Conservation (phyloP, 2,113 vertebrate species). For the Aptenodytes forsteri region DNA sequence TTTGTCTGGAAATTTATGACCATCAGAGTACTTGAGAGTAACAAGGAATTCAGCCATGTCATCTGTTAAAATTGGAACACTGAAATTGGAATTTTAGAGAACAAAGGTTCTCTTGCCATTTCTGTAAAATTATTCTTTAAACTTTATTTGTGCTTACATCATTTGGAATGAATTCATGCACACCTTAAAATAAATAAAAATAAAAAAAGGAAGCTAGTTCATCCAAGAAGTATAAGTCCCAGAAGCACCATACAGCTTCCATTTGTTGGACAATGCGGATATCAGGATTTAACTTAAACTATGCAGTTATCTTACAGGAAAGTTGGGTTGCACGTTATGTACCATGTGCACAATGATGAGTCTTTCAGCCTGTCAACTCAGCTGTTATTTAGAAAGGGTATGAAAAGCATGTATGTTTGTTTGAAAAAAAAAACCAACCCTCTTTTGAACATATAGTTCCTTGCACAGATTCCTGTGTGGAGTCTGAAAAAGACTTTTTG, state of each 20-base stretch:
- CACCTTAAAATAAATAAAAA: neutral
- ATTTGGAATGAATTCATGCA: neutral
- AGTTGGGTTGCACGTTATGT: slow-evolving; percentile 22
- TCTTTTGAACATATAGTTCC: slow-evolving; percentile 55
- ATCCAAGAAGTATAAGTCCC: neutral
- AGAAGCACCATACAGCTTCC: neutral
- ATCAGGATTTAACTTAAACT: slow-evolving; percentile 27
- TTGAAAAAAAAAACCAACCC: neutral
- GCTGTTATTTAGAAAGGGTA: slow-evolving; percentile 61
- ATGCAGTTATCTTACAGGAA: slow-evolving; percentile 12
- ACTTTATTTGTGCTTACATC: neutral
- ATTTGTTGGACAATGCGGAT: neutral
- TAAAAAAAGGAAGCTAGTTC: neutral
- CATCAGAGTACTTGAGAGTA: neutral
- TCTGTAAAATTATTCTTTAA: neutral
- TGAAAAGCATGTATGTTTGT: slow-evolving; percentile 60
- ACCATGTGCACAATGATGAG: slow-evolving; percentile 59
- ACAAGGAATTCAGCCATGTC: neutral
- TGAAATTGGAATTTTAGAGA: neutral
- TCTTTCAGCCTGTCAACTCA: slow-evolving; percentile 67
- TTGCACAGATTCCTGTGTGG: slow-evolving; percentile 25
- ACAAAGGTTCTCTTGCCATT: neutral
- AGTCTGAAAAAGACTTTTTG: slow-evolving; percentile 41
- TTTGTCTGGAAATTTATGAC: neutral
- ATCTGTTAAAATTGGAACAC: neutral